Percentiles rank a stretch among this genome's conserved stretches.
Evolutionary conservation across 2,888 invertebrate genomes (phyloP).

Genomic region (Synergus itoensis): DNA sequence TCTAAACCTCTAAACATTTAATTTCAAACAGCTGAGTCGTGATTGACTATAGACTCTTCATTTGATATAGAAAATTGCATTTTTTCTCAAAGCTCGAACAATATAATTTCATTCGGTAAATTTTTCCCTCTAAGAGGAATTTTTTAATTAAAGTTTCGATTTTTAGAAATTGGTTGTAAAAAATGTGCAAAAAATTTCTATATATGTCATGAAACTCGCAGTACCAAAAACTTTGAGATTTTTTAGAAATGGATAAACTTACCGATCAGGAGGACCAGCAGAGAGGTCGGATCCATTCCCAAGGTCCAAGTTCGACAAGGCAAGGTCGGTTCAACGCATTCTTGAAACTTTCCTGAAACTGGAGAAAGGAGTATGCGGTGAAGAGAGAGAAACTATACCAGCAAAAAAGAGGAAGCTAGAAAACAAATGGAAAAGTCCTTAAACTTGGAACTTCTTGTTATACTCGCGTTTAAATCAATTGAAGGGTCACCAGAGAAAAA

Average conservation of each 20-base stretch:
- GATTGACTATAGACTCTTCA: background rate
- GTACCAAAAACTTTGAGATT: background rate
- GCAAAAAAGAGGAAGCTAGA: slow-evolving; percentile 45
- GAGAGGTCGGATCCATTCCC: slow-evolving; percentile 74
- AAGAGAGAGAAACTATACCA: slow-evolving; percentile 42
- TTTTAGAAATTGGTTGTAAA: too few species aligned
- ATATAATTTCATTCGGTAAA: too few species aligned
- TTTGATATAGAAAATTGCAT: too few species aligned
- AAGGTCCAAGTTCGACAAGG: slow-evolving; percentile 64
- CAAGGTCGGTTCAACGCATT: slow-evolving; percentile 71
- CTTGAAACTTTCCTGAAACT: slow-evolving; percentile 70
- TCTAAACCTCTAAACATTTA: background rate
- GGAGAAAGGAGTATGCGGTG: slow-evolving; percentile 46
- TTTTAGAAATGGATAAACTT: slow-evolving; percentile 55
- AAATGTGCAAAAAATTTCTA: too few species aligned
- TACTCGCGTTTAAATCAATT: background rate
- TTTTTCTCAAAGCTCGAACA: too few species aligned
- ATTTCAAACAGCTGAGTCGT: background rate
- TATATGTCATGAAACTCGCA: background rate
- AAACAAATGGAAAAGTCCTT: slow-evolving; percentile 50
- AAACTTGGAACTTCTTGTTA: slow-evolving; percentile 30
- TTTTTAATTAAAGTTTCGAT: too few species aligned
- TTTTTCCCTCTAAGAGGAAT: too few species aligned
- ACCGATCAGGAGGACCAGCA: slow-evolving; percentile 73
- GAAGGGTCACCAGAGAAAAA: too few species aligned